Conservation (phyloP, 1,140 invertebrate genomes). For the roundworm (Caenorhabditis elegans) region DNA sequence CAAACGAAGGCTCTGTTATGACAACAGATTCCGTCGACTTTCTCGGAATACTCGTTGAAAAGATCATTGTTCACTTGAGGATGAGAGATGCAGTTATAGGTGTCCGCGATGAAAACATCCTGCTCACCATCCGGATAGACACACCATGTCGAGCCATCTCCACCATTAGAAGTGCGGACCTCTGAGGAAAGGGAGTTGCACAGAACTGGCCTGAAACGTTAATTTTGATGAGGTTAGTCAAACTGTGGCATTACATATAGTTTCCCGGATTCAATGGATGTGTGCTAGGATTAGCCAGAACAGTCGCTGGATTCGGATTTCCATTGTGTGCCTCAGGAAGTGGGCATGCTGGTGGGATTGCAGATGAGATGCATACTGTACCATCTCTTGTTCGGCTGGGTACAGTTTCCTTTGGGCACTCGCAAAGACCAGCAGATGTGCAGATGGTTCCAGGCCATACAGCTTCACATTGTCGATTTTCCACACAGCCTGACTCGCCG, state of each 20-base stretch:
- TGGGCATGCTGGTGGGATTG: constrained; percentile 59
- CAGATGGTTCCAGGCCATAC: constrained; percentile 64
- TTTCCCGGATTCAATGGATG: constrained; percentile 59
- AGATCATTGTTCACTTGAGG: constrained; percentile 59
- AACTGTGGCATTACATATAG: constrained; percentile 48
- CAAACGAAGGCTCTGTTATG: constrained; percentile 63
- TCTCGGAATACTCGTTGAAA: constrained; percentile 61
- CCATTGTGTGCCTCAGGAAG: constrained; percentile 63
- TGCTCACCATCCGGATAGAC: constrained; percentile 61
- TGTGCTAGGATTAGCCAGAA: constrained; percentile 59
- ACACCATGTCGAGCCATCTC: constrained; percentile 62
- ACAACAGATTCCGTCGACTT: constrained; percentile 62
- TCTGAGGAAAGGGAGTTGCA: constrained; percentile 59
- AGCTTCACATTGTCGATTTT: constrained; percentile 61
- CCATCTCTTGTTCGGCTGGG: constrained; percentile 59
- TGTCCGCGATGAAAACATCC: constrained; percentile 60
- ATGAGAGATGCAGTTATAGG: constrained; percentile 64
- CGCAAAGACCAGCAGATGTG: constrained; percentile 54
- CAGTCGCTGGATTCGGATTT: constrained; percentile 59
- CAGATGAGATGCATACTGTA: constrained; percentile 55
- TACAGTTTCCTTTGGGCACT: constrained; percentile 59
- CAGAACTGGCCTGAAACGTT: constrained; percentile 51
- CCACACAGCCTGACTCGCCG: constrained; percentile 61
- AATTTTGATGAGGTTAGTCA: too few species aligned
- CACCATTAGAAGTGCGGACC: constrained; percentile 51